Conservation (phyloP, 2,888 invertebrate genomes). For the Tipula lateralis region DNA sequence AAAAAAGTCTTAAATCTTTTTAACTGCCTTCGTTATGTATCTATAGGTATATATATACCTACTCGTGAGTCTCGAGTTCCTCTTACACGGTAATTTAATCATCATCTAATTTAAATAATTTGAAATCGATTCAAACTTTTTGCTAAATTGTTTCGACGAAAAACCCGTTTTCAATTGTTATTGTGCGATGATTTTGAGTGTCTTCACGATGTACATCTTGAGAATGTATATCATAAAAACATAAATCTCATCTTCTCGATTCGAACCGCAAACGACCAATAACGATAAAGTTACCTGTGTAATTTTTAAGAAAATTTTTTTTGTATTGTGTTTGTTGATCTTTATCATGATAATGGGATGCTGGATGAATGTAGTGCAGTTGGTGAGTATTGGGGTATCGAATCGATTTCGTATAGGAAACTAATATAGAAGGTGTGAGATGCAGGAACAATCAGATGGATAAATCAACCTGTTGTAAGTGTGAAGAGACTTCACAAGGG, state of each 20-base stretch:
- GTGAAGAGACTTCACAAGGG: no score
- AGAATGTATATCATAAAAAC: background rate
- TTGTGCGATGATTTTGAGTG: background rate
- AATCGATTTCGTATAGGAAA: no score
- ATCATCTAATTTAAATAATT: slow-evolving; percentile 19
- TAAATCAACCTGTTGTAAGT: no score
- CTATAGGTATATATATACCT: no score
- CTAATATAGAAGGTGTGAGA: no score
- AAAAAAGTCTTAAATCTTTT: no score
- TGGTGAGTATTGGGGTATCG: background rate
- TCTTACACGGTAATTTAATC: background rate
- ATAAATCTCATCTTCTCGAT: background rate
- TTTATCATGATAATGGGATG: background rate
- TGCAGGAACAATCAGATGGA: no score
- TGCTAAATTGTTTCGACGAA: background rate
- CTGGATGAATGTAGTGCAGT: background rate
- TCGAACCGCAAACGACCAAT: background rate
- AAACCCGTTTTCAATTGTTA: background rate
- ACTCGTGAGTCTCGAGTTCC: background rate
- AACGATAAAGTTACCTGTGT: background rate
- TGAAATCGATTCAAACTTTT: background rate
- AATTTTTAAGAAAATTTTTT: background rate
- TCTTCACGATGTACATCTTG: background rate
- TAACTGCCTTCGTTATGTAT: background rate
- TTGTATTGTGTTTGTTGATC: background rate